A percentile compares a stretch with the other conserved stretches of the same genome.
phyloP scores from a whole-genome alignment of 2,797 vertebrate species.

The Premnoplex brunnescens region DNA sequence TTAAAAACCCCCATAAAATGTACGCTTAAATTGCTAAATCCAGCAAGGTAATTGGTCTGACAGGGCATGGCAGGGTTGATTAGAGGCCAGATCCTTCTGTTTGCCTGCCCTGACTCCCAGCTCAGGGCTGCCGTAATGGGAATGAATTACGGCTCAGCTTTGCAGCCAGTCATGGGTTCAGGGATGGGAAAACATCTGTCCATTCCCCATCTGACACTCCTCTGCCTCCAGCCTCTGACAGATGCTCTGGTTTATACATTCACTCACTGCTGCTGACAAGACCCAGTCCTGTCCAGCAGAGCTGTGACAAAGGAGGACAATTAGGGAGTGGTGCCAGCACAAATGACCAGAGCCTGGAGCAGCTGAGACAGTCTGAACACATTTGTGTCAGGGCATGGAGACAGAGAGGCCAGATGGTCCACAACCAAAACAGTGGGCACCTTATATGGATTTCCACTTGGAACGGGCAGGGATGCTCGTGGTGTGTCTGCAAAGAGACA shows the following conservation, averaged over 20 bases:
- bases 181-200: neutral
- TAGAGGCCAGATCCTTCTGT: neutral
- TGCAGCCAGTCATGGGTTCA: neutral
- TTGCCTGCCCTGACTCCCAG: neutral
- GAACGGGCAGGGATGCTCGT: neutral
- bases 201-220: neutral
- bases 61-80: neutral
- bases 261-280: neutral
- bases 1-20: neutral
- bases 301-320: neutral
- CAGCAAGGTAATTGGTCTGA: neutral
- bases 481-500: neutral
- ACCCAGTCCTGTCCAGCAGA: neutral
- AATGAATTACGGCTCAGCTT: neutral
- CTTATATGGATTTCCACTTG: neutral
- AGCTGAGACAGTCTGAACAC: neutral
- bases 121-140: neutral
- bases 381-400: neutral
- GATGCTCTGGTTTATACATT: neutral
- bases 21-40: neutral
- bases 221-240: neutral
- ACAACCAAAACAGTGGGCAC: neutral
- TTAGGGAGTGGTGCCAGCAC: neutral
- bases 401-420: neutral
- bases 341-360: neutral